Evolutionary conservation across 2,797 vertebrate genomes (phyloP).

Genomic region (Betta splendens): DNA sequence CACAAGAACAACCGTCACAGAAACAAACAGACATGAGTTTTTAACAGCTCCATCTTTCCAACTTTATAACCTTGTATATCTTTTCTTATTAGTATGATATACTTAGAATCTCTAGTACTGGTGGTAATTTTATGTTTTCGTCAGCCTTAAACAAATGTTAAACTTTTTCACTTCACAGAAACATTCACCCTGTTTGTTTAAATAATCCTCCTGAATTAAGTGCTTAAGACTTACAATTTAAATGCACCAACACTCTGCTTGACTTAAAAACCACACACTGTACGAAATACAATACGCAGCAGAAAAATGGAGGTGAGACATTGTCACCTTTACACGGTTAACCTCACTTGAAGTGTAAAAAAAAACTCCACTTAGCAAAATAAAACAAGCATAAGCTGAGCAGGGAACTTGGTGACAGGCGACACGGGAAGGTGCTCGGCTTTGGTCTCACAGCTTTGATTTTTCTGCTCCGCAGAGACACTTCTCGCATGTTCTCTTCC

Average conservation of each 20-base stretch:
- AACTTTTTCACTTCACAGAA: constrained; percentile 12
- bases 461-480: constrained; percentile 24
- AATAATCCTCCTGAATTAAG: not conserved
- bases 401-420: constrained; percentile 23
- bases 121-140: too few species aligned
- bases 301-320: constrained; percentile 15
- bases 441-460: constrained; percentile 47
- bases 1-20: too few species aligned
- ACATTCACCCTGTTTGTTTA: constrained; percentile 7
- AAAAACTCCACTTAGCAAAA: constrained; percentile 5
- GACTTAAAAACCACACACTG: constrained; percentile 12
- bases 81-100: too few species aligned
- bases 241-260: not conserved
- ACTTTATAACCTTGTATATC: too few species aligned
- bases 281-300: constrained; percentile 9
- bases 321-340: constrained; percentile 25
- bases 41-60: too few species aligned
- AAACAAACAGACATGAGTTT: too few species aligned
- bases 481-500: constrained; percentile 20
- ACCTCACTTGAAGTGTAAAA: not conserved
- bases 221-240: constrained; percentile 2
- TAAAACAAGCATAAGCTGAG: constrained; percentile 11
- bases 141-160: too few species aligned
- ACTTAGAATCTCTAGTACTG: too few species aligned
- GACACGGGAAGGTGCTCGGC: constrained; percentile 21